Conservation (phyloP, 2,888 invertebrate genomes). For the Xylota sylvarum region DNA sequence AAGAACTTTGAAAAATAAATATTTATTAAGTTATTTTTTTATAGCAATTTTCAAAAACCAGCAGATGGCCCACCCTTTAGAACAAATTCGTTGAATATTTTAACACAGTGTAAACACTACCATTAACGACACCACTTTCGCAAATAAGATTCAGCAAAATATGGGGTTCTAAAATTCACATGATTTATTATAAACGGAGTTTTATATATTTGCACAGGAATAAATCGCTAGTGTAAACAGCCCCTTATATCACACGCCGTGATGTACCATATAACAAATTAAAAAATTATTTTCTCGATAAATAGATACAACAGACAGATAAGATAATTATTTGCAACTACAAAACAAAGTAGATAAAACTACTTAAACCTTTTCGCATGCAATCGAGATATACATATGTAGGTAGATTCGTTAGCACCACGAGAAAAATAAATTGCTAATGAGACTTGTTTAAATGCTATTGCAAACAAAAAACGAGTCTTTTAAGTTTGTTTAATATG, state of each 20-base stretch:
- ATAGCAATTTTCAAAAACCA: no score
- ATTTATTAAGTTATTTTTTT: no score
- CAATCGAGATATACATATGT: not conserved
- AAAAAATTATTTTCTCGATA: not conserved
- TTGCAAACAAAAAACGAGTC: not conserved
- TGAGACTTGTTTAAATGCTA: not conserved
- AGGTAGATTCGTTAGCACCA: not conserved
- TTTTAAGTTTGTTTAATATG: not conserved
- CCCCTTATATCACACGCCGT: not conserved
- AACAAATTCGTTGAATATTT: no score
- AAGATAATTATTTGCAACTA: constrained; percentile 7
- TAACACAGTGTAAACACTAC: no score
- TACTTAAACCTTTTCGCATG: not conserved
- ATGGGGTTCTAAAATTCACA: no score
- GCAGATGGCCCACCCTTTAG: no score
- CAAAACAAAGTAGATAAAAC: not conserved
- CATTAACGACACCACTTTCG: no score
- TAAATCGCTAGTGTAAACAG: no score
- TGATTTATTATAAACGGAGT: no score
- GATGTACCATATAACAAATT: not conserved
- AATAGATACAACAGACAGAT: constrained; percentile 11
- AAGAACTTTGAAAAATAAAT: no score
- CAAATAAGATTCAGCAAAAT: no score
- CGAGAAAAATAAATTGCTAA: not conserved
- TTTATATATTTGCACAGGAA: no score